Base-by-base conservation (phyloP, 2,888 invertebrate genomes). In the Smittia aterrima region DNA sequence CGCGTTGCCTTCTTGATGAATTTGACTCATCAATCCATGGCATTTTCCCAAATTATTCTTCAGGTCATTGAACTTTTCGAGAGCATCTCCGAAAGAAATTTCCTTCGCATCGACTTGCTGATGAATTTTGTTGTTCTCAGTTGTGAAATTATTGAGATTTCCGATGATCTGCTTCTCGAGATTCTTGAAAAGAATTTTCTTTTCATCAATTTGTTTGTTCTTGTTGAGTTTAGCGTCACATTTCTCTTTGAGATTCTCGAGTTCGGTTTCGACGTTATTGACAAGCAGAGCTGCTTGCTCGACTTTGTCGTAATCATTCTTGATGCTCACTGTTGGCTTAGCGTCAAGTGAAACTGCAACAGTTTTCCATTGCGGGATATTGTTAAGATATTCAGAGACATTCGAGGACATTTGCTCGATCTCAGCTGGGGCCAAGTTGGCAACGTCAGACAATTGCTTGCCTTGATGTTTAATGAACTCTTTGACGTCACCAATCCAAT, bases 1-100 rank as follows among this genome's bases (percentile, higher is more conserved):
- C 78, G 89, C 86, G 74, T 91, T 85, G 0, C 93, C 94, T 84
- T 93, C 90, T 79, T 89, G 89, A 78, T 91, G 88, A n/a, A 95
- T 84, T 77, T 89, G 87, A 76, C 90, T 89, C 0, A 89, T 83
- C 3, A 86, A 83, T 0, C 79, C 77, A 86, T 66, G 66, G 32
- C 85, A 77, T 78, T 89, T 85, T 0, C 87, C 86, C 40, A 94
- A 85, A 76, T 88, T 87, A 76, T 90, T 88, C 78, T 94, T 91
- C 75, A 91, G 83, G 7, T 88, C 83, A 77, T 90, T 88, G 81
- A 96, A 95, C 77, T 91, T 89, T 0, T 7, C 25, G 9, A 74
- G 25, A 66, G 74, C 74, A n/a, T 74, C 47, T 7, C 64, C 66
- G 24, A 66, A 64, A 3, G 16, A 13, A 47, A 74, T 74, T 24